Evolutionary conservation across 2,113 vertebrate species (phyloP).

Genomic region (Antigone vipio): DNA sequence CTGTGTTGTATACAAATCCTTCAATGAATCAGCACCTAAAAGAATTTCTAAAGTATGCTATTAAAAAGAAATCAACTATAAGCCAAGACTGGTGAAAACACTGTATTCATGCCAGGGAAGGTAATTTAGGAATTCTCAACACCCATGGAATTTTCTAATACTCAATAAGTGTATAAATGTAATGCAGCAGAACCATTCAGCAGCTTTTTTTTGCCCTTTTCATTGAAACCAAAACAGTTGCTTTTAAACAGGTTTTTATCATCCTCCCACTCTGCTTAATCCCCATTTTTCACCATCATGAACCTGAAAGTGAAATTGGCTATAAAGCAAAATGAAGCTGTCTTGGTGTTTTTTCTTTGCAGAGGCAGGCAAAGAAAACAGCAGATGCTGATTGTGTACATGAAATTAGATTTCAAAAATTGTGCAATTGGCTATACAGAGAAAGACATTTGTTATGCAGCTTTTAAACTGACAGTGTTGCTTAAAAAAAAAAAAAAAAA

Average conservation of each 20-base stretch:
- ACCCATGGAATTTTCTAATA: background rate
- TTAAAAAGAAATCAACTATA: background rate
- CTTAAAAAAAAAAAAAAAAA: background rate
- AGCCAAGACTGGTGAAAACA: background rate
- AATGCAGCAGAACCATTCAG: background rate
- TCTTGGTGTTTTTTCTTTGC: background rate
- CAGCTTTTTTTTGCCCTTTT: background rate
- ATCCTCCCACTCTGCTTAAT: background rate
- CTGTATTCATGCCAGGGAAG: background rate
- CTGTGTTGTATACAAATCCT: background rate
- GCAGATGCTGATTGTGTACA: background rate
- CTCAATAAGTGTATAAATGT: background rate
- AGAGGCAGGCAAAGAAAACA: background rate
- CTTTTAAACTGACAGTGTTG: background rate
- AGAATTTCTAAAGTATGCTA: background rate
- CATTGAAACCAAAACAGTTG: background rate
- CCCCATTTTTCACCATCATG: background rate
- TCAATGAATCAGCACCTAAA: background rate
- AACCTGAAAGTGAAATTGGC: background rate
- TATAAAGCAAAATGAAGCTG: background rate
- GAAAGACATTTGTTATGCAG: background rate
- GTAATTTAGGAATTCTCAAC: background rate
- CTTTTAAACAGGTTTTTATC: background rate
- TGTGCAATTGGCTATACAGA: background rate
- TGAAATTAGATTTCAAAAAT: background rate